Evolutionary conservation across 2,888 invertebrate genomes (phyloP), one percentile per base, ranked within the genome.

Genomic region (Lochmaea crataegi): DNA sequence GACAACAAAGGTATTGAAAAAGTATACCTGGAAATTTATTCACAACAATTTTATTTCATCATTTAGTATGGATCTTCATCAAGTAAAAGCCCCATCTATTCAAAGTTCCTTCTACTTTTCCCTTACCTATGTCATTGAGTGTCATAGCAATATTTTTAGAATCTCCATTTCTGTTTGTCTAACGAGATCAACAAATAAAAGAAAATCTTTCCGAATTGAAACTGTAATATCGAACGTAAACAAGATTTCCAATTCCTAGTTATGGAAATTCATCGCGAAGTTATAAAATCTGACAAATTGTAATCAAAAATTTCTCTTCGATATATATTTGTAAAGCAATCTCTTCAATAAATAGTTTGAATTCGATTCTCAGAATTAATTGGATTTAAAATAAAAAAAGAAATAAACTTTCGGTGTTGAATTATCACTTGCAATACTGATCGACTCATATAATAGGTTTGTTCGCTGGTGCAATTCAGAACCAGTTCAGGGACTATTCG

Each of bases 181-280:
- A 32, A 60, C 32, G 32, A 32, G 58, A 22, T 22, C 22, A 22
- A 32, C 14, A 60, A 60, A 60, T 26, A 32, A 60, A 14, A 12
- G 12, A 22, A 56, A 32, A n/a, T n/a, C n/a, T n/a, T n/a, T n/a
- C n/a, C 14, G 7, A 60, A 14, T 32, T 32, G 12, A 12, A 60
- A 60, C 7, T 14, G 14, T 22, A 60, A 32, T 60, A 14, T 60
- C 26, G 14, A 60, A 60, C 32, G 58, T 26, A 60, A 60, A 60
- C 58, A 60, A 60, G 12, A 14, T 60, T 60, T 32, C 38, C 26
- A 60, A 32, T 60, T 32, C n/a, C n/a, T 60, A 60, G 58, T 60
- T 60, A 60, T 60, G 58, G 32, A 60, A 56, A 60, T 60, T 60
- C 14, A 60, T 60, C 32, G 58, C 3, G 2, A 32, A 60, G 58